These are phyloP conservation scores for Caenorhabditis virilis DNA, from an alignment of 2,888 invertebrate genomes.

Conservation along the genomic window DNA sequence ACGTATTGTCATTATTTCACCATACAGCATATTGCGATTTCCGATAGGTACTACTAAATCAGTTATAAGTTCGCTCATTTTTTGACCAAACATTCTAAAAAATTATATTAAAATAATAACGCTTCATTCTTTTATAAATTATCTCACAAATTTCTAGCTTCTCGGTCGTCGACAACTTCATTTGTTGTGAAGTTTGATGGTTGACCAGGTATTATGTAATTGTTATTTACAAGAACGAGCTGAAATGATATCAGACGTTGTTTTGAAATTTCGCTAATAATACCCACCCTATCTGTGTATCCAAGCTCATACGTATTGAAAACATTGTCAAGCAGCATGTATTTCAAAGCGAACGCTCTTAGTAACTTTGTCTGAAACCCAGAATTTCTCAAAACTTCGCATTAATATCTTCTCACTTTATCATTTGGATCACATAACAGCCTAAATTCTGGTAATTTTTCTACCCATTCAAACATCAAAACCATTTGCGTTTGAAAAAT, in stretches of 20 bases:
- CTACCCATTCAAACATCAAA: conserved; percentile 66
- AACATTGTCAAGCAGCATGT: conserved; percentile 63
- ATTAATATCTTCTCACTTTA: too few relatives aligned
- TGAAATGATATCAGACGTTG: conserved; percentile 10
- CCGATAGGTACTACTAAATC: conserved; percentile 54
- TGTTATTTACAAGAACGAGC: conserved; percentile 51
- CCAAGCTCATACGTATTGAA: conserved; percentile 62
- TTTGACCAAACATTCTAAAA: conserved; percentile 58
- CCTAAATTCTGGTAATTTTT: conserved; percentile 60
- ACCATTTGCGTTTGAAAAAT: conserved; percentile 56
- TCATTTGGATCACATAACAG: conserved; percentile 52
- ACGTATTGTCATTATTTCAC: conserved; percentile 60
- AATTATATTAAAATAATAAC: too few relatives aligned
- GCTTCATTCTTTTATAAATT: background rate
- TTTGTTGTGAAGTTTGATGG: conserved; percentile 24
- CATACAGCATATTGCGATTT: conserved; percentile 32
- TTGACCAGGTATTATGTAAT: conserved; percentile 44
- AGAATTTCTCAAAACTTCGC: too few relatives aligned
- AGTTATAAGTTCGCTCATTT: conserved; percentile 39
- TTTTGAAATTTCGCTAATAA: background rate
- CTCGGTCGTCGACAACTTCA: conserved; percentile 28
- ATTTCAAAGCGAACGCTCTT: conserved; percentile 57
- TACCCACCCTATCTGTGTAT: conserved; percentile 47
- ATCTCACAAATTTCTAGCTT: conserved; percentile 41
- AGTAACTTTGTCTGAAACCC: conserved; percentile 57